phyloP scores from a whole-genome alignment of 2,113 vertebrate species.

The mouse (Mus musculus) region DNA sequence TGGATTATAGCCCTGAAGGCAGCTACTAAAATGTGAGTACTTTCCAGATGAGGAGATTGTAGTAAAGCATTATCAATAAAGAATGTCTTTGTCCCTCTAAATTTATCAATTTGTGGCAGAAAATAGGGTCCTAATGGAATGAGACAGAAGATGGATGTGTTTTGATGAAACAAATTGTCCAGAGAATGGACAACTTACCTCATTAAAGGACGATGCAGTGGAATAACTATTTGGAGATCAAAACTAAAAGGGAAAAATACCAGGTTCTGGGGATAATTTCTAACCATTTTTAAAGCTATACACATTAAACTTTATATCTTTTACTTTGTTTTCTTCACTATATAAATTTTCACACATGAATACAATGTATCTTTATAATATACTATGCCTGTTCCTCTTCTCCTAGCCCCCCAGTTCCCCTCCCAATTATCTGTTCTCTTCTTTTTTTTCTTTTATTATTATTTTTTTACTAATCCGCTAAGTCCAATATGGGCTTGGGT shows the following conservation, averaged over 20 bases:
- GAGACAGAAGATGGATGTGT: neutral
- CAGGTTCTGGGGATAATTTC: neutral
- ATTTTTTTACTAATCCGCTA: neutral
- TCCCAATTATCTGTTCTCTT: neutral
- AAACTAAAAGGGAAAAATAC: constrained; percentile 13
- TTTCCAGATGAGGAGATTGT: neutral
- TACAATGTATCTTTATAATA: neutral
- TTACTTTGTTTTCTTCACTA: constrained; percentile 1
- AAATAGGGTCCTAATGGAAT: neutral
- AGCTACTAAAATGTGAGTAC: constrained; percentile 35
- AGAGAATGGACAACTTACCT: neutral
- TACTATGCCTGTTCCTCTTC: no score
- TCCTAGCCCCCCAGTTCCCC: neutral
- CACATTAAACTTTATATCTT: neutral
- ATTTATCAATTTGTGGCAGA: constrained; percentile 10
- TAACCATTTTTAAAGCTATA: neutral
- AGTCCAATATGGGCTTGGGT: no score
- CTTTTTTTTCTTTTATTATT: neutral
- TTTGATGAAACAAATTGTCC: constrained; percentile 4
- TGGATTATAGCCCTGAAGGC: constrained; percentile 27
- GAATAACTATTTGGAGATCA: neutral
- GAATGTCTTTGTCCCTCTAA: constrained; percentile 15
- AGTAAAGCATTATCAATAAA: constrained; percentile 26
- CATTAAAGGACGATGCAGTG: neutral
- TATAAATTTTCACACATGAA: neutral